These are phyloP conservation scores for Hartigia nigra DNA, from an alignment of 2,888 invertebrate species.

Conservation along the genomic window DNA sequence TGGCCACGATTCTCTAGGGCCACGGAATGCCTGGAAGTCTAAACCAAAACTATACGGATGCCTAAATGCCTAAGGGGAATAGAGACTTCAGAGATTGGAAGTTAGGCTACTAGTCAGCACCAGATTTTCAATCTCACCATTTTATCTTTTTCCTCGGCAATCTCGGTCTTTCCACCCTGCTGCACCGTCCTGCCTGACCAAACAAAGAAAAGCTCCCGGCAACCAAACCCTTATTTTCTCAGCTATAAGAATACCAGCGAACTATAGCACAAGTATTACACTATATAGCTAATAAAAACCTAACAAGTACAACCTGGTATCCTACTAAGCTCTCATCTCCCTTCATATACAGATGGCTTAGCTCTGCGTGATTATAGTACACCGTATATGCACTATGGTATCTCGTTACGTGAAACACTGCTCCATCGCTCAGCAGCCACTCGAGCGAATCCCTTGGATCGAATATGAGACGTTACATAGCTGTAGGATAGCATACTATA, in stretches of 20 bases:
- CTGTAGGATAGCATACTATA: neutral
- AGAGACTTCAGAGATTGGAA: neutral
- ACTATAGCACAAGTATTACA: neutral
- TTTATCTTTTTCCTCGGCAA: neutral
- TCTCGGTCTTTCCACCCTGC: no score
- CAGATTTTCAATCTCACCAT: neutral
- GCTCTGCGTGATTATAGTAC: neutral
- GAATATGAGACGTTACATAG: neutral
- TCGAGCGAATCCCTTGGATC: neutral
- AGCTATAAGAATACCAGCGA: neutral
- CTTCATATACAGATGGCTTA: neutral
- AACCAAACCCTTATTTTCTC: neutral
- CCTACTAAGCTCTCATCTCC: neutral
- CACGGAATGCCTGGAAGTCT: neutral
- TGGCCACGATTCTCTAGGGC: neutral
- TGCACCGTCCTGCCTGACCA: neutral
- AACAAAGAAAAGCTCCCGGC: neutral
- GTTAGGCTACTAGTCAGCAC: neutral
- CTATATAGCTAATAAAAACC: neutral
- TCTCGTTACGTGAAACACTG: neutral
- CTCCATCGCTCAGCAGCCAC: neutral
- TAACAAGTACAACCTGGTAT: neutral
- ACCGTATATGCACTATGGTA: neutral
- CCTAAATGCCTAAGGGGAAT: neutral
- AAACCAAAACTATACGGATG: neutral